Base-by-base conservation (phyloP, 2,113 vertebrate species). In the Grammomys surdaster region DNA sequence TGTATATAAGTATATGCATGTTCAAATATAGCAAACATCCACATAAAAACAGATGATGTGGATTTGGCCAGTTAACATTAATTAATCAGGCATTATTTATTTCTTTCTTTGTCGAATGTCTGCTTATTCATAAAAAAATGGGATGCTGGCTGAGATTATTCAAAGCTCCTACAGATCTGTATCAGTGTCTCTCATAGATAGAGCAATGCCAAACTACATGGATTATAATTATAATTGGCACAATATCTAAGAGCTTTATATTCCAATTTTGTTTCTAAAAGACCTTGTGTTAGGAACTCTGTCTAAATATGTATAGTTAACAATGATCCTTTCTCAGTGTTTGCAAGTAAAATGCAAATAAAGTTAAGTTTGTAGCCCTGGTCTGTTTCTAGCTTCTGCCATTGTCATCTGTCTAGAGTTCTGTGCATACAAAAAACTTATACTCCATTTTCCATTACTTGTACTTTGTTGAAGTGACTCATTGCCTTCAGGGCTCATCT, bases 321-420 rank as follows among this genome's bases (percentile, higher is more conserved):
- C 56, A 96, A 54, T 94, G 26, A 77, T 31, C 31, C 0, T 31
- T 96, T 98, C 75, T 77, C 14, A 96, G 93, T 91, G 7, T 33
- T 81, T 91, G 60, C 70, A 90, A 96, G 65, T 67, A 92, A 94
- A 87, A 81, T 95, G 33, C 31, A 97, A 94, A 94, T 82, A 88
- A 89, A 80, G 0, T 43, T 6, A 95, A 95, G 1, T 0, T 22
- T 85, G 0, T 7, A 87, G 22, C 12, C n/a, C 91, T 95, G 88
- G 82, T 90, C 22, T 70, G 48, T 46, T 60, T 26, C 43, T 76
- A 88, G 87, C 90, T 56, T 9, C 5, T 93, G 9, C 91, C 95
- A 90, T 84, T 95, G 73, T 78, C 6, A 78, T 56, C 72, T 93
- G 40, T 77, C 92, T 89, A 69, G 60, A 75, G 58, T 65, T 51